Conservation (phyloP, 2,888 invertebrate genomes). For the Andrena minutula region DNA sequence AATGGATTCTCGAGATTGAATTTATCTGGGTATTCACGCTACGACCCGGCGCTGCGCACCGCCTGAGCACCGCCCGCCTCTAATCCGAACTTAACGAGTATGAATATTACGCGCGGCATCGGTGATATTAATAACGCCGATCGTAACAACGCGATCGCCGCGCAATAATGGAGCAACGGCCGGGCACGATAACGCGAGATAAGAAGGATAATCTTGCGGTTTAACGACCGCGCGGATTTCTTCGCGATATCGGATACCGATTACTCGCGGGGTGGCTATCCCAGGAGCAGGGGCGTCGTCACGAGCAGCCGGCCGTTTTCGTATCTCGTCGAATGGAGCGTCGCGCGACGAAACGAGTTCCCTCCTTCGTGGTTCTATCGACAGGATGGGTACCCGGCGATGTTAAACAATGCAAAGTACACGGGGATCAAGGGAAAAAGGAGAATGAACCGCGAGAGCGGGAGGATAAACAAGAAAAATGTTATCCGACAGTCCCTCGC, state of each 20-base stretch:
- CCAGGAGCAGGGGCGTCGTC: background rate
- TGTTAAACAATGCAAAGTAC: slow-evolving; percentile 47
- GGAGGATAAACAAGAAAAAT: slow-evolving; percentile 33
- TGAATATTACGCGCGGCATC: slow-evolving; percentile 64
- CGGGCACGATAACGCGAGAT: slow-evolving; percentile 55
- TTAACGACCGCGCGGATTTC: slow-evolving; percentile 55
- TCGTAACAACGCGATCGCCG: slow-evolving; percentile 44
- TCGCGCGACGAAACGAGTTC: slow-evolving; percentile 8
- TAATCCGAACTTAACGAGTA: slow-evolving; percentile 71
- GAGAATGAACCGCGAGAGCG: slow-evolving; percentile 3
- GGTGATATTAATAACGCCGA: slow-evolving; percentile 69
- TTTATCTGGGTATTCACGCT: slow-evolving; percentile 73
- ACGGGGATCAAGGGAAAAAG: background rate
- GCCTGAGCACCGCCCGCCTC: slow-evolving; percentile 31
- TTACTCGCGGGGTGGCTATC: slow-evolving; percentile 33
- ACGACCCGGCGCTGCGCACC: slow-evolving; percentile 41
- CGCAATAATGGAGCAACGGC: slow-evolving; percentile 56
- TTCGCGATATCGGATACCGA: slow-evolving; percentile 63
- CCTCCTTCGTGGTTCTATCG: background rate
- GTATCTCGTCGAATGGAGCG: background rate
- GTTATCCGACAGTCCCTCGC: slow-evolving; percentile 48
- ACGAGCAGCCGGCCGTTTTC: background rate
- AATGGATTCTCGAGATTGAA: slow-evolving; percentile 77
- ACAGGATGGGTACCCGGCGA: slow-evolving; percentile 11
- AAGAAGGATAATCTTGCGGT: slow-evolving; percentile 48